Evolutionary conservation across 2,888 invertebrate species (phyloP).

Genomic region (Dicyrtoma fusca): DNA sequence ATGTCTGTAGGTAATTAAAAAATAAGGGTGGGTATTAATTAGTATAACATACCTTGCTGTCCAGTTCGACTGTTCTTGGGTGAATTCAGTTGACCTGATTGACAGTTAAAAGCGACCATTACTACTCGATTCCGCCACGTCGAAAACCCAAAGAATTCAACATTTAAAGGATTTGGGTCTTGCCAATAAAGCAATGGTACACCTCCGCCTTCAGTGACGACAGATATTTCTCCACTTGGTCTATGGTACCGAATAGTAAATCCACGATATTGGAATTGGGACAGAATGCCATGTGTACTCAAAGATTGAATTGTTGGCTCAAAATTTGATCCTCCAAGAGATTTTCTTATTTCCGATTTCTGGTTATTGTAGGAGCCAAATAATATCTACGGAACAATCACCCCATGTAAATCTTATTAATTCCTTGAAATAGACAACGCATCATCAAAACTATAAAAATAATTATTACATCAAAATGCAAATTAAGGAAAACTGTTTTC

Average conservation of each 20-base stretch:
- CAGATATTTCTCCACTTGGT: conserved; percentile 38
- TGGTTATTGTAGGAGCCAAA: conserved; percentile 52
- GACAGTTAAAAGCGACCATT: conserved; percentile 51
- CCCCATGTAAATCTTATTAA: not conserved
- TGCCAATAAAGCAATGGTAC: conserved; percentile 41
- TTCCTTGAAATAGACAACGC: not conserved
- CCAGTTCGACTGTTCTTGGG: no score
- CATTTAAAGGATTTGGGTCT: conserved; percentile 43
- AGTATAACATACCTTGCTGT: no score
- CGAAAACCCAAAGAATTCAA: conserved; percentile 47
- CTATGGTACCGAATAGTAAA: conserved; percentile 47
- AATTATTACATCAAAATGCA: no score
- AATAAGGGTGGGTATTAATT: no score
- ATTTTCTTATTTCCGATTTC: conserved; percentile 46
- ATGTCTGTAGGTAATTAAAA: no score
- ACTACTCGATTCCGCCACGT: conserved; percentile 48
- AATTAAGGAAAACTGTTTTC: no score
- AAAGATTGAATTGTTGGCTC: not conserved
- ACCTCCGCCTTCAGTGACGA: conserved; percentile 48
- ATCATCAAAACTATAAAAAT: no score
- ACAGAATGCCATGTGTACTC: conserved; percentile 49
- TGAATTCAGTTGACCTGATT: not conserved
- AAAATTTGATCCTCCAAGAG: conserved; percentile 14
- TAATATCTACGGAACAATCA: conserved; percentile 38
- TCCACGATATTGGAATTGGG: conserved; percentile 48